These are phyloP conservation scores for Elgonia sp. DNA, from an alignment of 2,888 invertebrate genomes.

Conservation along the genomic window DNA sequence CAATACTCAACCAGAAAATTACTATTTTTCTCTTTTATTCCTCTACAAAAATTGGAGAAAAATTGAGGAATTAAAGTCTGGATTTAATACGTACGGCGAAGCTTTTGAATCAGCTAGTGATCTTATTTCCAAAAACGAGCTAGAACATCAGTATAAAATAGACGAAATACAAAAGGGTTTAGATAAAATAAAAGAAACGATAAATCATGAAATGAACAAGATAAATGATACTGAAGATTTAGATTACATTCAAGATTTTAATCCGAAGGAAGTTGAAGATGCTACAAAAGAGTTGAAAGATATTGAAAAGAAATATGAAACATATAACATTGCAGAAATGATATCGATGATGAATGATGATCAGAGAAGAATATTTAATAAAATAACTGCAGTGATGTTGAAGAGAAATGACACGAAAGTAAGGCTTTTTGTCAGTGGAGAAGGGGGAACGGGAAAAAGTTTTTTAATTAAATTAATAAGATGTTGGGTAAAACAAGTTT, in stretches of 20 bases:
- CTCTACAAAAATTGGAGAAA: conserved; percentile 79
- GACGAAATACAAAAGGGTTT: conserved; percentile 23
- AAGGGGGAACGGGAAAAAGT: conserved; percentile 82
- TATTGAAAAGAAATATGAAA: conserved; percentile 13
- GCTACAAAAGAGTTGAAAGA: conserved; percentile 63
- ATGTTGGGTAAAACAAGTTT: conserved; percentile 79
- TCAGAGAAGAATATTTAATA: conserved; percentile 74
- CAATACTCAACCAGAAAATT: conserved; percentile 79
- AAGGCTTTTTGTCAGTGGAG: conserved; percentile 78
- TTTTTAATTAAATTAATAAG: too few relatives aligned
- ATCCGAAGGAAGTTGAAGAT: conserved; percentile 53
- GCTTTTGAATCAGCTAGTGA: conserved; percentile 69
- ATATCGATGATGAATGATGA: conserved; percentile 74
- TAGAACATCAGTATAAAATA: conserved; percentile 40
- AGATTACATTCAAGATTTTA: conserved; percentile 34
- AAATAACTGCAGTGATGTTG: conserved; percentile 53
- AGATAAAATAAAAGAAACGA: conserved; percentile 27
- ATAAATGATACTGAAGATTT: conserved; percentile 13
- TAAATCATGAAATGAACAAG: conserved; percentile 24
- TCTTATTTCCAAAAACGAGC: conserved; percentile 4
- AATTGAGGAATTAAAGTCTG: conserved; percentile 76
- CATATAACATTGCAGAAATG: conserved; percentile 7
- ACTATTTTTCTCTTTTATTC: conserved; percentile 77
- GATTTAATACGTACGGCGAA: conserved; percentile 76
- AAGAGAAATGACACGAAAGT: conserved; percentile 4